Evolutionary conservation across 1,140 invertebrate species (phyloP).

Genomic region (Aethina tumida): DNA sequence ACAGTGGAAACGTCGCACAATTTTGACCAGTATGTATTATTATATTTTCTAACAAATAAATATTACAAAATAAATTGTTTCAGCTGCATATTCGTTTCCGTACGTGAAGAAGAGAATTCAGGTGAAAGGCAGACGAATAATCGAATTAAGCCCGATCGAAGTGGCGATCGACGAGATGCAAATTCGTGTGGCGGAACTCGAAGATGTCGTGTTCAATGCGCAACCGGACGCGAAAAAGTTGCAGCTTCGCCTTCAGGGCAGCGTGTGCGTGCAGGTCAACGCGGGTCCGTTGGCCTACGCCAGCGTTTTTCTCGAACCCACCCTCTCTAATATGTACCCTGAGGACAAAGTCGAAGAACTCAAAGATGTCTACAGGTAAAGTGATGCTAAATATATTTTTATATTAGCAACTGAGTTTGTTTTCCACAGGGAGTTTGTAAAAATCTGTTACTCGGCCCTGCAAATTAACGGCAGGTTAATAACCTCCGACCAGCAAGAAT

Average conservation of each 20-base stretch:
- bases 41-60: too few relatives aligned
- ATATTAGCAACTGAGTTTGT: not conserved
- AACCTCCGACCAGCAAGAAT: slow-evolving; percentile 74
- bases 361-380: slow-evolving; percentile 79
- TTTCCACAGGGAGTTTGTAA: slow-evolving; percentile 70
- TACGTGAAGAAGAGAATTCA: slow-evolving; percentile 84
- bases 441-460: slow-evolving; percentile 75
- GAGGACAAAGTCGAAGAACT: slow-evolving; percentile 74
- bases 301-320: slow-evolving; percentile 73
- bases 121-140: slow-evolving; percentile 59
- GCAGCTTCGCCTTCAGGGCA: slow-evolving; percentile 80
- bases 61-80: slow-evolving; percentile 25
- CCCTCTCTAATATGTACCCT: slow-evolving; percentile 57
- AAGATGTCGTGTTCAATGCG: slow-evolving; percentile 70
- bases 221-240: slow-evolving; percentile 80
- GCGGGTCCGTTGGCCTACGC: slow-evolving; percentile 92
- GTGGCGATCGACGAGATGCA: slow-evolving; percentile 91
- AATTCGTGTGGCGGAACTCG: slow-evolving; percentile 68
- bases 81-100: slow-evolving; percentile 77
- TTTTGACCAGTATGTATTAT: slow-evolving; percentile 62
- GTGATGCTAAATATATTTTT: not conserved
- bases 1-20: slow-evolving; percentile 79
- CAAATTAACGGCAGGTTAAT: slow-evolving; percentile 82
- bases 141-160: slow-evolving; percentile 83
- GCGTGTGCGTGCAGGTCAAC: slow-evolving; percentile 87